Conservation (phyloP, 1,140 invertebrate species). For the Procambarus clarkii region DNA sequence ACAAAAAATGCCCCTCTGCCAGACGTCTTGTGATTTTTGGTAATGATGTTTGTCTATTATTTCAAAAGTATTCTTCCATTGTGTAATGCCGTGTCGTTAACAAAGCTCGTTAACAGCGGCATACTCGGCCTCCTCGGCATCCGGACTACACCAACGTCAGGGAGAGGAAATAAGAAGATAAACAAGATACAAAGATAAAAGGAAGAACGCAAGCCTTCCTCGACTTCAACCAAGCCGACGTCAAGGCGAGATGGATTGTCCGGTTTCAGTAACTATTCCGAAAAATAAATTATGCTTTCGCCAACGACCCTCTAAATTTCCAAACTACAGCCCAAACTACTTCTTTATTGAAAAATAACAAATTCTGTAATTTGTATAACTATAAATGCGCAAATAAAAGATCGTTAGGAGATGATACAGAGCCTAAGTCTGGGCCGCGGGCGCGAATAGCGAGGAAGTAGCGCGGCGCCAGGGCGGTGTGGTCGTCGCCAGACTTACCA, state of each 20-base stretch:
- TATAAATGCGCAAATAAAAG: not conserved
- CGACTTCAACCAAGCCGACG: constrained; percentile 63
- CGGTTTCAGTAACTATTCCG: not conserved
- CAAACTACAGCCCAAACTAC: not conserved
- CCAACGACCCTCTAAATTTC: not conserved
- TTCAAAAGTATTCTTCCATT: not conserved
- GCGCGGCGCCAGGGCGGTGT: constrained; percentile 53
- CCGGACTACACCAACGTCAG: constrained; percentile 32
- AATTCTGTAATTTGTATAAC: not conserved
- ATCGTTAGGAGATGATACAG: not conserved
- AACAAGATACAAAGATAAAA: constrained; percentile 67
- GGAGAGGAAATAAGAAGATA: constrained; percentile 65
- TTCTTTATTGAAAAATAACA: not conserved
- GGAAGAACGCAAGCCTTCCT: constrained; percentile 52
- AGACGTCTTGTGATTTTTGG: not conserved
- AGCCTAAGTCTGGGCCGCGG: constrained; percentile 35
- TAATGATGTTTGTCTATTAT: not conserved
- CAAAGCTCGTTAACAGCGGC: not conserved
- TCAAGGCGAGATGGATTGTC: constrained; percentile 40
- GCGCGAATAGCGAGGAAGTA: not conserved
- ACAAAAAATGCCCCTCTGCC: not conserved
- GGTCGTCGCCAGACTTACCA: constrained; percentile 48
- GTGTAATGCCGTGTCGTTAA: not conserved
- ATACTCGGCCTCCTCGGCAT: constrained; percentile 26
- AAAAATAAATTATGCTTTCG: not conserved